These are phyloP conservation scores for Ephydatia muelleri DNA, from an alignment of 37 sponge, comb jelly and placozoan species.

Conservation along the genomic window DNA sequence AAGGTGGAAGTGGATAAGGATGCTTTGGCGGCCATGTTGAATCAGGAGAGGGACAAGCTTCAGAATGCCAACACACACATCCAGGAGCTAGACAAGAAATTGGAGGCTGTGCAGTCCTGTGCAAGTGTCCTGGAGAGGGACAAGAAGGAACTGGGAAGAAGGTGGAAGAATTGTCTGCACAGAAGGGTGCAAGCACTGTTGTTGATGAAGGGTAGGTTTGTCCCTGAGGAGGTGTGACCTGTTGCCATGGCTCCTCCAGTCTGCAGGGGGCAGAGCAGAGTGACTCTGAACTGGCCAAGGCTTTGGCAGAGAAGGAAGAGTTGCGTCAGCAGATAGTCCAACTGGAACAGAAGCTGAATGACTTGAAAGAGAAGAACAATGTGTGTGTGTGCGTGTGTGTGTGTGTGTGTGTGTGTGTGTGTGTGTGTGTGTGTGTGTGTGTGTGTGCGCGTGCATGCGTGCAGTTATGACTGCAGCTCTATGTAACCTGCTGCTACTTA, in stretches of 20 bases:
- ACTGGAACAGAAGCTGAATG: slow-evolving; percentile 39
- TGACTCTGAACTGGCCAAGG: slow-evolving; percentile 1
- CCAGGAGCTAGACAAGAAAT: background rate
- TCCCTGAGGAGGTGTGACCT: background rate
- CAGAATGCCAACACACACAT: background rate
- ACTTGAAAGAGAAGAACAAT: slow-evolving; percentile 45
- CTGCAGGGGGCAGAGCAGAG: background rate
- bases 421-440: background rate
- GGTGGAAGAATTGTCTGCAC: background rate
- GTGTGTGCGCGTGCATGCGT: too few relatives aligned
- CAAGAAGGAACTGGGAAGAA: background rate
- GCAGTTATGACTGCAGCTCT: too few relatives aligned
- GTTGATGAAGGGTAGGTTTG: background rate
- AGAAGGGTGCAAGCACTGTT: background rate
- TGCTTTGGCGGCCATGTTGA: background rate
- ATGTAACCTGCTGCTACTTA: too few relatives aligned
- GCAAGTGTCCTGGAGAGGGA: background rate
- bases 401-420: slow-evolving; percentile 2
- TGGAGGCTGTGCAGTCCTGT: too few relatives aligned
- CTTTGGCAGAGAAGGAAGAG: slow-evolving; percentile 6
- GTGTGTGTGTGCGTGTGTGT: slow-evolving; percentile 20
- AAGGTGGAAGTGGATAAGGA: background rate
- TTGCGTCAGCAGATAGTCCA: background rate
- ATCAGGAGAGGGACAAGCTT: background rate
- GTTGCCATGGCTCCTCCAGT: background rate